These are phyloP conservation scores for Zonitis immaculata DNA, from an alignment of 2,888 invertebrate genomes.

Conservation along the genomic window DNA sequence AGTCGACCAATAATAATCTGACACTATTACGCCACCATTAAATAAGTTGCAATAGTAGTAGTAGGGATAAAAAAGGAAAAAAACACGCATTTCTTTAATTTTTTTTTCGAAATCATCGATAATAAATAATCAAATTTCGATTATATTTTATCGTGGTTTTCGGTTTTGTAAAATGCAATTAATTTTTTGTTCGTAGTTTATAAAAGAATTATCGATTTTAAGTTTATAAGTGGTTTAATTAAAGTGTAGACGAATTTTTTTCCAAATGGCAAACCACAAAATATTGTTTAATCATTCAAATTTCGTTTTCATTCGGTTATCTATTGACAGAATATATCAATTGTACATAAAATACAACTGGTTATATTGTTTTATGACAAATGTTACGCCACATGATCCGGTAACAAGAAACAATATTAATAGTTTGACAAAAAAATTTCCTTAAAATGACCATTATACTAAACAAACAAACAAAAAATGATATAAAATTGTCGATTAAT, in stretches of 20 bases:
- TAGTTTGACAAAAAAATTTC: neutral
- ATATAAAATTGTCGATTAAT: too few species aligned
- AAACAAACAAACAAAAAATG: neutral
- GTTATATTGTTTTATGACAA: neutral
- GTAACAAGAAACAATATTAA: neutral
- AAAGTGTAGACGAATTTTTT: too few species aligned
- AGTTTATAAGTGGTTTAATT: constrained; percentile 7
- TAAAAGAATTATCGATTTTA: constrained; percentile 13
- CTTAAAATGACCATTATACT: neutral
- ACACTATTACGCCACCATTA: neutral
- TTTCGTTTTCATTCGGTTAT: neutral
- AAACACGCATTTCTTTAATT: too few species aligned
- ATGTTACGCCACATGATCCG: neutral
- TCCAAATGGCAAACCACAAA: too few species aligned
- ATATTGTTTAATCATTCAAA: too few species aligned
- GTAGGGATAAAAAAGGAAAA: too few species aligned
- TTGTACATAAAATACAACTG: neutral
- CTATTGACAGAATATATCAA: neutral
- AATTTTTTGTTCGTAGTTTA: constrained; percentile 12
- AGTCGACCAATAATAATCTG: constrained; percentile 13
- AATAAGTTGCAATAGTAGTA: too few species aligned
- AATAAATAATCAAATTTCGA: too few species aligned
- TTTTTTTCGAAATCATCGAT: too few species aligned
- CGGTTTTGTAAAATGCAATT: too few species aligned
- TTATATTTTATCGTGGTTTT: too few species aligned